These are phyloP conservation scores for Spheniscus mendiculus DNA, from an alignment of 2,113 vertebrate species.

Conservation along the genomic window DNA sequence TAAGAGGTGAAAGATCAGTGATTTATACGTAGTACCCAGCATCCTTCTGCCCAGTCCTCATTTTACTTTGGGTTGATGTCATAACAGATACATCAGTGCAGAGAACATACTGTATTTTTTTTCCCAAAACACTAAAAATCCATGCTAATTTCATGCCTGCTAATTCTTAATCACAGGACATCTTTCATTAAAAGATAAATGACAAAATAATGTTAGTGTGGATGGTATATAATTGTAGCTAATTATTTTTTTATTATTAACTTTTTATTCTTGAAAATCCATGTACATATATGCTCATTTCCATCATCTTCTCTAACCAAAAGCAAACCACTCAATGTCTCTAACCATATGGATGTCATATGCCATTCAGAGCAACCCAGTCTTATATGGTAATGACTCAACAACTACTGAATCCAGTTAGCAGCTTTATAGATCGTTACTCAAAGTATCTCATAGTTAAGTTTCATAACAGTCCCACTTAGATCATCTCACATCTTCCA, in stretches of 20 bases:
- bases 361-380: slow-evolving; percentile 13
- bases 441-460: slow-evolving; percentile 14
- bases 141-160: neutral
- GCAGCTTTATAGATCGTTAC: slow-evolving; percentile 55
- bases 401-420: slow-evolving; percentile 70
- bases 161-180: neutral
- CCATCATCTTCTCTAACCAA: slow-evolving; percentile 25
- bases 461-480: slow-evolving; percentile 42
- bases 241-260: slow-evolving; percentile 25
- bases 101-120: neutral
- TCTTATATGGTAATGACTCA: slow-evolving; percentile 66
- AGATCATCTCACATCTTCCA: slow-evolving; percentile 3
- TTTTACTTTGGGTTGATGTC: slow-evolving; percentile 2
- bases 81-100: neutral
- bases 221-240: slow-evolving; percentile 3
- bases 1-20: neutral
- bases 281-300: neutral
- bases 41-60: neutral
- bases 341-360: slow-evolving; percentile 47
- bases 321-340: slow-evolving; percentile 6
- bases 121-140: neutral
- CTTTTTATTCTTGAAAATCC: slow-evolving; percentile 20
- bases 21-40: neutral
- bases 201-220: slow-evolving; percentile 14
- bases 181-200: slow-evolving; percentile 61